Percentiles rank a stretch among this genome's conserved stretches.
Evolutionary conservation across 2,113 vertebrate genomes (phyloP).

Genomic region (Caranx melampygus): DNA sequence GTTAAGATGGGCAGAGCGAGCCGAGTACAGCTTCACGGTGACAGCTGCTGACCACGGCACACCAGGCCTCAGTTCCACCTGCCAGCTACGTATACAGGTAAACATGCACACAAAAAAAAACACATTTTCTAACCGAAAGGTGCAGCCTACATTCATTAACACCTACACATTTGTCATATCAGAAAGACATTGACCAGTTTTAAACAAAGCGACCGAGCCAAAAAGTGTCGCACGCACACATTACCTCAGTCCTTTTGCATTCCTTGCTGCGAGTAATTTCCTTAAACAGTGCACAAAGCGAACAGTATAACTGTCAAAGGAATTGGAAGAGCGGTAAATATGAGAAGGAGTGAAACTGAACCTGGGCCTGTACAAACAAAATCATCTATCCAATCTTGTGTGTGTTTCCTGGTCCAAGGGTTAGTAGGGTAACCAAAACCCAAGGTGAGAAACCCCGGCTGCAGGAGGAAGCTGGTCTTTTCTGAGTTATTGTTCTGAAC

Average conservation of each 20-base stretch:
- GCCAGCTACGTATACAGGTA: conserved; percentile 89
- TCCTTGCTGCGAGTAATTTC: conserved; percentile 56
- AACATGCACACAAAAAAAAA: conserved; percentile 11
- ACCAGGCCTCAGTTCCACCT: conserved; percentile 85
- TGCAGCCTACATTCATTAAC: not conserved
- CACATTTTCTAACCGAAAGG: not conserved
- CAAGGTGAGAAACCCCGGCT: conserved; percentile 61
- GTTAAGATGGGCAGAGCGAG: conserved; percentile 85
- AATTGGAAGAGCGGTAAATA: conserved; percentile 60
- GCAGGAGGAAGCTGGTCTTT: conserved; percentile 54
- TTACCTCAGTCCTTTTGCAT: conserved; percentile 51
- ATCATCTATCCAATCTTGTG: conserved; percentile 59
- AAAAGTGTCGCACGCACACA: conserved; percentile 25
- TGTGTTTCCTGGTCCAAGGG: conserved; percentile 72
- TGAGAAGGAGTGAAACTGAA: conserved; percentile 61
- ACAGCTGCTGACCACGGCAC: conserved; percentile 88
- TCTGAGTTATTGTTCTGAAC: conserved; percentile 65
- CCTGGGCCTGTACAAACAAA: conserved; percentile 72
- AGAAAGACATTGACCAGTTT: not conserved
- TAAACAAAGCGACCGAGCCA: conserved; percentile 20
- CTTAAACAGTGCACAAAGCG: conserved; percentile 55
- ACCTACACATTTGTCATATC: not conserved
- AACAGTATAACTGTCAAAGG: conserved; percentile 55
- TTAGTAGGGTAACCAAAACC: conserved; percentile 62
- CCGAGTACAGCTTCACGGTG: conserved; percentile 88